Evolutionary conservation across 1,140 invertebrate species (phyloP).

Genomic region (Yoshiicerus persimilis): DNA sequence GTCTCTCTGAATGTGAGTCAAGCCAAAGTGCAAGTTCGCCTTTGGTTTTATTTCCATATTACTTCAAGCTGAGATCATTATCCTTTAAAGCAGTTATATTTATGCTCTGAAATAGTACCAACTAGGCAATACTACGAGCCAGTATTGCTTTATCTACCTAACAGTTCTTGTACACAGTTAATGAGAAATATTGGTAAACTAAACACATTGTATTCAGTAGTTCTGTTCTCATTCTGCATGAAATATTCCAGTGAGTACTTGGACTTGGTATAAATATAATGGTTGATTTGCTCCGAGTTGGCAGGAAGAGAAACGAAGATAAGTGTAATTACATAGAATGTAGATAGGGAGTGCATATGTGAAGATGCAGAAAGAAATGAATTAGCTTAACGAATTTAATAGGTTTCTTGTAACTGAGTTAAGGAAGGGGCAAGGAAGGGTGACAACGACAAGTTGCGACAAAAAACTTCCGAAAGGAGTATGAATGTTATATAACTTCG

Average conservation of each 20-base stretch:
- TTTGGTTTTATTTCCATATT: too few species aligned
- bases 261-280: too few species aligned
- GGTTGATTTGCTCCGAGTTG: background rate
- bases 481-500: too few species aligned
- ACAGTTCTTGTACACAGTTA: too few species aligned
- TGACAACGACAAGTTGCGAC: background rate
- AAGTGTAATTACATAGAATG: background rate
- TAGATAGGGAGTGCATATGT: background rate
- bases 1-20: background rate
- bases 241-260: too few species aligned
- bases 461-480: background rate
- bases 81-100: background rate
- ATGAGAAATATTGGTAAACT: background rate
- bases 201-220: too few species aligned
- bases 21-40: background rate
- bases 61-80: background rate
- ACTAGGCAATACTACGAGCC: too few species aligned
- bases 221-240: too few species aligned
- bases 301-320: background rate
- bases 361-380: background rate
- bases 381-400: background rate
- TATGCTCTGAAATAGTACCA: too few species aligned
- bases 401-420: background rate
- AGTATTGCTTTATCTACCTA: too few species aligned
- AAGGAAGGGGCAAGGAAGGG: background rate